Evolutionary conservation across 1,140 invertebrate genomes (phyloP).

Genomic region (Cepaea nemoralis): DNA sequence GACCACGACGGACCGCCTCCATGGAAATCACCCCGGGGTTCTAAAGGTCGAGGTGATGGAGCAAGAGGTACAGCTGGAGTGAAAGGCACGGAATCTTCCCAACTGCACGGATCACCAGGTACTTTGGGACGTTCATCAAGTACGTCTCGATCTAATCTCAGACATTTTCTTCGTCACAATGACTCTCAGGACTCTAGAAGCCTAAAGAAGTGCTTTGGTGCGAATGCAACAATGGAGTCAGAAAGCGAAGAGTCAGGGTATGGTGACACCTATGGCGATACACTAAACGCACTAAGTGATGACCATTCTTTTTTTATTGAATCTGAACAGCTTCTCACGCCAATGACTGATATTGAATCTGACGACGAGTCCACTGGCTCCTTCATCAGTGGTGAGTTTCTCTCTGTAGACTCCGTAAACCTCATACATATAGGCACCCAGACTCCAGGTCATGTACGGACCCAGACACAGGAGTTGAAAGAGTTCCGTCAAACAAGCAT

Average conservation of each 20-base stretch:
- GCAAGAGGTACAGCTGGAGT: constrained; percentile 34
- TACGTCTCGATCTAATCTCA: constrained; percentile 44
- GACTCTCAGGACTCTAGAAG: constrained; percentile 44
- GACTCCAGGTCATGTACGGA: constrained; percentile 62
- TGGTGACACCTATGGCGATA: constrained; percentile 65
- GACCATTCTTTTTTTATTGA: constrained; percentile 49
- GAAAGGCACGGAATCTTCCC: constrained; percentile 21
- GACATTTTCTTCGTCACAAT: constrained; percentile 42
- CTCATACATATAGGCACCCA: constrained; percentile 59
- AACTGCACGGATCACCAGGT: constrained; percentile 30
- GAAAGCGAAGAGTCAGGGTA: constrained; percentile 70
- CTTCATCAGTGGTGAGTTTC: constrained; percentile 61
- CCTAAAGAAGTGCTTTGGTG: constrained; percentile 56
- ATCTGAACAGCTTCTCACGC: constrained; percentile 37
- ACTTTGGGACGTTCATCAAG: constrained; percentile 35
- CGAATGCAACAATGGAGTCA: constrained; percentile 51
- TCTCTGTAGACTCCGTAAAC: constrained; percentile 57
- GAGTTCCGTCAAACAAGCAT: constrained; percentile 46
- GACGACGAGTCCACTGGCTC: constrained; percentile 64
- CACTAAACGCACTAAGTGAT: constrained; percentile 67
- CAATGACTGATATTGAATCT: constrained; percentile 49
- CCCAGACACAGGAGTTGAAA: constrained; percentile 59
- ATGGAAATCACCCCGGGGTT: constrained; percentile 37
- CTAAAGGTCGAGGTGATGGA: constrained; percentile 35
- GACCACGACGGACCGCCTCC: constrained; percentile 50